Percentiles rank a stretch among this genome's conserved stretches.
These are phyloP conservation scores for Origma solitaria DNA, from an alignment of 2,113 vertebrate genomes.

Conservation along the genomic window DNA sequence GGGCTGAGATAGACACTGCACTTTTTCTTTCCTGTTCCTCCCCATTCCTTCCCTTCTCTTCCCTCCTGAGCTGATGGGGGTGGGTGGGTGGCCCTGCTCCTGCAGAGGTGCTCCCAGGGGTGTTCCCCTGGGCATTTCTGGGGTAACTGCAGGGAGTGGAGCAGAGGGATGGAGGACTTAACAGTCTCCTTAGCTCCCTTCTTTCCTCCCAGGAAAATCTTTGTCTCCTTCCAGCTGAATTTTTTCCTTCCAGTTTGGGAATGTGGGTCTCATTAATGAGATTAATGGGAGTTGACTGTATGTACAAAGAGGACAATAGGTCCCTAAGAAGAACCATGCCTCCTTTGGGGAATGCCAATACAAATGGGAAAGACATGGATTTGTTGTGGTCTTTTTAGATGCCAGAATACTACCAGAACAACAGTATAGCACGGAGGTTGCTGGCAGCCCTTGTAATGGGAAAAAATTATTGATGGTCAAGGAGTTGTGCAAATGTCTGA, in stretches of 20 bases:
- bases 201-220: background rate
- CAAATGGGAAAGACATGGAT: background rate
- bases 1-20: background rate
- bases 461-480: background rate
- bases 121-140: background rate
- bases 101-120: background rate
- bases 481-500: background rate
- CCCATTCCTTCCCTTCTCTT: background rate
- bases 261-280: conserved; percentile 52
- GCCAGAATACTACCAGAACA: conserved; percentile 23
- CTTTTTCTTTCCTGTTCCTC: background rate
- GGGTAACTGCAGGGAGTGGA: background rate
- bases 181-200: background rate
- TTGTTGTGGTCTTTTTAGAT: conserved; percentile 32
- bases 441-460: background rate
- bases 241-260: conserved; percentile 47
- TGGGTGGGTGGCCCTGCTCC: background rate
- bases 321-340: conserved; percentile 9
- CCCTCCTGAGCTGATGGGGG: background rate
- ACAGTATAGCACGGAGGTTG: background rate
- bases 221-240: conserved; percentile 1
- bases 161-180: background rate
- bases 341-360: conserved; percentile 35
- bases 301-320: conserved; percentile 31
- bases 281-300: conserved; percentile 27